A percentile compares a stretch with the other conserved stretches of the same genome.
phyloP scores from a whole-genome alignment of 2,888 invertebrate species.

The Ormyrus rosae region DNA sequence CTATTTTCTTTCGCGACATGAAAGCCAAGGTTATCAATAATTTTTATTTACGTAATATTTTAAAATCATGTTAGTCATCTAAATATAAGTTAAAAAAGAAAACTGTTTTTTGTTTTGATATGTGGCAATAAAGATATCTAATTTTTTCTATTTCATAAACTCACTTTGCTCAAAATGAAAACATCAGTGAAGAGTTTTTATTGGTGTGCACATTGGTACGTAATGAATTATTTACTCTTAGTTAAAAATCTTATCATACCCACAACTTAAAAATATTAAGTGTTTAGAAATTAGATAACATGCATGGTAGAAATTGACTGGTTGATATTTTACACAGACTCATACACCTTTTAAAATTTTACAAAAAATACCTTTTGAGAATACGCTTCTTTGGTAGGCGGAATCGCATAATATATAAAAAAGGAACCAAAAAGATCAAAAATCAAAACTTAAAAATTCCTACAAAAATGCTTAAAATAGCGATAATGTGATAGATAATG shows the following conservation, averaged over 20 bases:
- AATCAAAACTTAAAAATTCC: not conserved
- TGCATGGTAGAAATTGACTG: conserved; percentile 2
- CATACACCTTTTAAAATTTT: conserved; percentile 6
- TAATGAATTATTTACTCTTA: conserved; percentile 11
- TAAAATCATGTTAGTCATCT: conserved; percentile 29
- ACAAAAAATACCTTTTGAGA: conserved; percentile 66
- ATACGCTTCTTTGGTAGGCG: conserved; percentile 69
- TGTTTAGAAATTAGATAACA: conserved; percentile 32
- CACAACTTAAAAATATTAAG: not conserved
- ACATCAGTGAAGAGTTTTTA: conserved; percentile 4
- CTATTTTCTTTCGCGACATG: conserved; percentile 45
- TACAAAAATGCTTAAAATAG: conserved; percentile 4
- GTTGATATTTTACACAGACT: not conserved
- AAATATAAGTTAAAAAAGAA: conserved; percentile 22
- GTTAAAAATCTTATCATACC: not conserved
- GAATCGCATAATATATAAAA: conserved; percentile 67
- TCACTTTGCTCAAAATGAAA: not conserved
- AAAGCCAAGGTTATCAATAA: conserved; percentile 50
- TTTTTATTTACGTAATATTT: conserved; percentile 41
- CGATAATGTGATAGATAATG: not conserved
- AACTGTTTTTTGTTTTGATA: conserved; percentile 10
- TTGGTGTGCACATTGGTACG: not conserved
- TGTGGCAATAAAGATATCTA: conserved; percentile 18
- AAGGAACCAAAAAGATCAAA: conserved; percentile 37
- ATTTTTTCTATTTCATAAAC: not conserved